Conservation (phyloP, 2,888 invertebrate species). For the Lithophane semibrunnea region DNA sequence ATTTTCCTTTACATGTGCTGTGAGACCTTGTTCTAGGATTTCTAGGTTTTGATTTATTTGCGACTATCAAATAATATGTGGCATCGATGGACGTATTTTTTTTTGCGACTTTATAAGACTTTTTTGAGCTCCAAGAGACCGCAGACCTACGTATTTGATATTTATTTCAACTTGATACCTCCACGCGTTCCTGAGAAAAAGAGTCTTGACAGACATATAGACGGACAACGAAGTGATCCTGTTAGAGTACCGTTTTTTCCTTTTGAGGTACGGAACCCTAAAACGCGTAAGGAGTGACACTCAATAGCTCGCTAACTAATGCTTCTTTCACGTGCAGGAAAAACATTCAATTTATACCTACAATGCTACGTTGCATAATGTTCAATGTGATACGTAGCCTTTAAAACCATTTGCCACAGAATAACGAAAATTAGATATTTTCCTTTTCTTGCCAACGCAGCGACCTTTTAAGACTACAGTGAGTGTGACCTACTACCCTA, state of each 20-base stretch:
- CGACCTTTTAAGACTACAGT: not conserved
- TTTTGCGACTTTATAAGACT: no score
- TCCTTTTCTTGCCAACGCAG: not conserved
- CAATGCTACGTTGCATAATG: not conserved
- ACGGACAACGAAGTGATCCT: not conserved
- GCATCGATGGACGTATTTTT: no score
- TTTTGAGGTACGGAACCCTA: not conserved
- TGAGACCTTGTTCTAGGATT: no score
- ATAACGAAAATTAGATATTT: constrained; percentile 13
- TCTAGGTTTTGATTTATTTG: no score
- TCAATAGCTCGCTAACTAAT: not conserved
- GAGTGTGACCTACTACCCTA: constrained; percentile 33
- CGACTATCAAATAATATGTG: no score
- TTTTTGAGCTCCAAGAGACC: no score
- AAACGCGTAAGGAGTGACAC: not conserved
- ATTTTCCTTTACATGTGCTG: no score
- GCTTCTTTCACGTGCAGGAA: not conserved
- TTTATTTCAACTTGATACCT: no score
- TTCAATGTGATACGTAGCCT: not conserved
- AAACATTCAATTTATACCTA: not conserved
- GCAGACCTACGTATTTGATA: no score
- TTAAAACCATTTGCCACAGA: not conserved
- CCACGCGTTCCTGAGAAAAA: no score
- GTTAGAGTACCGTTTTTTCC: not conserved
- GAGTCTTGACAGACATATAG: not conserved